Percentiles rank a stretch among this genome's conserved stretches.
phyloP scores from a whole-genome alignment of 2,888 invertebrate species.

The Seira ritae region DNA sequence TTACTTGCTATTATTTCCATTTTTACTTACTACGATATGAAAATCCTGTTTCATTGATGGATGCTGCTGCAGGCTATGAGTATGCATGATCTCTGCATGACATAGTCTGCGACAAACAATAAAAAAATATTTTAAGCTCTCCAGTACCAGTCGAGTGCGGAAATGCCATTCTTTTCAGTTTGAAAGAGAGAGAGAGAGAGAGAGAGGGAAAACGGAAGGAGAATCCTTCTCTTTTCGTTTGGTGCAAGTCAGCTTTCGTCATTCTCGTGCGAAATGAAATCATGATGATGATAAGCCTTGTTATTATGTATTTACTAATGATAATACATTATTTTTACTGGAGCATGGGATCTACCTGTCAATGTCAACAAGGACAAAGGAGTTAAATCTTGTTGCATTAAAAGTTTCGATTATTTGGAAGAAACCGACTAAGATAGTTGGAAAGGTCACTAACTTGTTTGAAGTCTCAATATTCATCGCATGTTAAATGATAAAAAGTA shows the following conservation, averaged over 20 bases:
- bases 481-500: too few species aligned
- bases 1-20: slow-evolving; percentile 14
- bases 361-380: not conserved
- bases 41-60: too few species aligned
- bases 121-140: slow-evolving; percentile 18
- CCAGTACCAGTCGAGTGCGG: slow-evolving; percentile 46
- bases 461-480: too few species aligned
- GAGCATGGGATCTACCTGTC: slow-evolving; percentile 45
- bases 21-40: too few species aligned
- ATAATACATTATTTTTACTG: too few species aligned
- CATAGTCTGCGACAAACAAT: slow-evolving; percentile 33
- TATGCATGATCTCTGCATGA: slow-evolving; percentile 43
- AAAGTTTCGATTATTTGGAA: too few species aligned
- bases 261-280: slow-evolving; percentile 39
- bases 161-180: slow-evolving; percentile 52
- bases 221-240: slow-evolving; percentile 26
- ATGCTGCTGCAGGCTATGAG: not conserved
- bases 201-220: slow-evolving; percentile 47
- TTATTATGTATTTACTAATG: too few species aligned
- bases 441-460: too few species aligned
- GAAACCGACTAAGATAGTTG: too few species aligned
- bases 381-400: too few species aligned
- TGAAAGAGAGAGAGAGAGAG: too few species aligned
- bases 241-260: not conserved
- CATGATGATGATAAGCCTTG: not conserved